A percentile compares a stretch with the other conserved stretches of the same genome.
These are phyloP conservation scores for Spea bombifrons DNA, from an alignment of 2,113 vertebrate genomes.

Conservation along the genomic window DNA sequence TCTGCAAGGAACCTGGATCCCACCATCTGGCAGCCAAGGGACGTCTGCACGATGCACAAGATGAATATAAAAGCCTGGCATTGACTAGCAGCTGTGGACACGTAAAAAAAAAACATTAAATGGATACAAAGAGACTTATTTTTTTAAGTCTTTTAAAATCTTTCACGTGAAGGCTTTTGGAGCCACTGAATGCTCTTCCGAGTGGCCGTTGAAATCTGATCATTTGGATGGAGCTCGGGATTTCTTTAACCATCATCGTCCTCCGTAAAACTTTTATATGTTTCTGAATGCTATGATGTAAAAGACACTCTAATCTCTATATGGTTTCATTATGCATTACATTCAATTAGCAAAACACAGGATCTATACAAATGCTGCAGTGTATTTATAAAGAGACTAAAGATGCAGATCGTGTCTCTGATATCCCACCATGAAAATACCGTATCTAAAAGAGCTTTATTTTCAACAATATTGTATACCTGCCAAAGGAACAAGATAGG, in stretches of 20 bases:
- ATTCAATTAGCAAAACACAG: not conserved
- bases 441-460: no score
- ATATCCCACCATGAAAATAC: not conserved
- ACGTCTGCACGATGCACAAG: not conserved
- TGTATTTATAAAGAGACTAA: not conserved
- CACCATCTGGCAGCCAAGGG: no score
- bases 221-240: not conserved
- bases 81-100: conserved; percentile 34
- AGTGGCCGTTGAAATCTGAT: not conserved
- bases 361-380: not conserved
- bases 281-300: not conserved
- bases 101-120: conserved; percentile 11
- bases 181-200: not conserved
- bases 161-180: not conserved
- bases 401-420: not conserved
- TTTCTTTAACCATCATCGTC: not conserved
- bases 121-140: conserved; percentile 31
- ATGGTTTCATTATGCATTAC: not conserved
- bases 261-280: not conserved
- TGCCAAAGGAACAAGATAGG: no score
- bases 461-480: no score
- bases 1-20: no score
- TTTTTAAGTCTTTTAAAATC: conserved; percentile 2
- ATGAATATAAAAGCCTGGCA: conserved; percentile 32
- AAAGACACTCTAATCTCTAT: not conserved